Base-by-base conservation (phyloP, 2,888 invertebrate species). In the Agonopterix arenella region DNA sequence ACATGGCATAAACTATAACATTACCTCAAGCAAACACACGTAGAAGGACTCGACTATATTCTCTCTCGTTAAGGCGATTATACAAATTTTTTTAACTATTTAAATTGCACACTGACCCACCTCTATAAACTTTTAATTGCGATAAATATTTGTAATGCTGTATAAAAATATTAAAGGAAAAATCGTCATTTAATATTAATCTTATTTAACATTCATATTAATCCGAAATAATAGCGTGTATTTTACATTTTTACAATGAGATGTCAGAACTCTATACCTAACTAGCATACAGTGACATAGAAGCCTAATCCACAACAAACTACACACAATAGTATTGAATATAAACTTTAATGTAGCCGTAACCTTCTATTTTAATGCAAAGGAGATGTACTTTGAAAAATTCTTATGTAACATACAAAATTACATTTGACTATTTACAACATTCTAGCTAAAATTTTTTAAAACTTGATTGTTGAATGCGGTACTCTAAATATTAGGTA, bases 131-230 rank as follows among this genome's bases (percentile, higher is more conserved):
- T 83, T 86, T 86, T 84, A 85, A 85, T 86, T 86, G 86, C 86
- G 83, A 80, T 86, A 83, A 80, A 84, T 86, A 86, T 78, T 77
- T 81, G 80, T 84, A 83, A 85, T 85, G 85, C 84, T 89, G 88
- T 89, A 89, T 88, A 89, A 89, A 89, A 88, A 89, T 88, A 88
- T 85, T 88, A 88, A 89, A 89, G 85, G 79, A 84, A 89, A 85
- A 84, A 83, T 83, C 79, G 80, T 83, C 80, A 81, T 80, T 80
- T 79, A 80, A 73, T 81, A 78, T 76, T 76, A 77, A 74, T 78
- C 80, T 80, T 85, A 84, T 70, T 75, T 84, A 85, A 84, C 84
- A 84, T 84, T 80, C 76, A 84, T 81, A 80, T 67, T 76, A 80
- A 74, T 73, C 70, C 74, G 79, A 84, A 80, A 78, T 70, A 80